A percentile compares a stretch with the other conserved stretches of the same genome.
Evolutionary conservation across 2,113 vertebrate species (phyloP).

Genomic region (Pollimyrus isidori): DNA sequence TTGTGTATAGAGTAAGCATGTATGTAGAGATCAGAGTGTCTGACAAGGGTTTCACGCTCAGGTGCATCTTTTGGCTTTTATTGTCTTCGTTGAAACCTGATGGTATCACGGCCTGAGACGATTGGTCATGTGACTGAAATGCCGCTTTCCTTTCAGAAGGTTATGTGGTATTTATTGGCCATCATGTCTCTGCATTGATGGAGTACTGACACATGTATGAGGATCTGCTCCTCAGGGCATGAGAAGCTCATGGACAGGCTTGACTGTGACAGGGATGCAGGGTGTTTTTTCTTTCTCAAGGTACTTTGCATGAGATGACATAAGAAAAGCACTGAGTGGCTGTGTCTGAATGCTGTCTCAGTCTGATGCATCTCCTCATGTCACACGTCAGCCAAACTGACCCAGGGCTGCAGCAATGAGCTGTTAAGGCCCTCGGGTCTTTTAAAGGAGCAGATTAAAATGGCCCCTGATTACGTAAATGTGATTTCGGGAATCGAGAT

Average conservation of each 20-base stretch:
- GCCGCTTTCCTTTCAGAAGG: background rate
- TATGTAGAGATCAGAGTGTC: background rate
- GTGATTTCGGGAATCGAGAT: background rate
- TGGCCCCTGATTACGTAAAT: background rate
- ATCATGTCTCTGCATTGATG: background rate
- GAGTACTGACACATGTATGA: background rate
- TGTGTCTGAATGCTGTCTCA: background rate
- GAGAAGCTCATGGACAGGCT: background rate
- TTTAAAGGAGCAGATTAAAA: background rate
- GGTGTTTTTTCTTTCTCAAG: background rate
- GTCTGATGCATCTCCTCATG: background rate
- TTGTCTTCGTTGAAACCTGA: background rate
- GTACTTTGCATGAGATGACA: background rate
- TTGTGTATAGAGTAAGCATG: background rate
- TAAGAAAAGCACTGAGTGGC: background rate
- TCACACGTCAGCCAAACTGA: background rate
- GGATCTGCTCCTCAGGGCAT: background rate
- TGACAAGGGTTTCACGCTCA: background rate
- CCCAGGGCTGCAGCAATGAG: background rate
- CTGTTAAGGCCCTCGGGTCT: background rate
- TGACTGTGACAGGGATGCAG: background rate
- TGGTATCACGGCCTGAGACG: background rate
- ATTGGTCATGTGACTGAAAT: background rate
- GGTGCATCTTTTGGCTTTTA: background rate
- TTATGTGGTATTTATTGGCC: background rate